Evolutionary conservation across 2,113 vertebrate species (phyloP).

Genomic region (Tylochromis polylepis): DNA sequence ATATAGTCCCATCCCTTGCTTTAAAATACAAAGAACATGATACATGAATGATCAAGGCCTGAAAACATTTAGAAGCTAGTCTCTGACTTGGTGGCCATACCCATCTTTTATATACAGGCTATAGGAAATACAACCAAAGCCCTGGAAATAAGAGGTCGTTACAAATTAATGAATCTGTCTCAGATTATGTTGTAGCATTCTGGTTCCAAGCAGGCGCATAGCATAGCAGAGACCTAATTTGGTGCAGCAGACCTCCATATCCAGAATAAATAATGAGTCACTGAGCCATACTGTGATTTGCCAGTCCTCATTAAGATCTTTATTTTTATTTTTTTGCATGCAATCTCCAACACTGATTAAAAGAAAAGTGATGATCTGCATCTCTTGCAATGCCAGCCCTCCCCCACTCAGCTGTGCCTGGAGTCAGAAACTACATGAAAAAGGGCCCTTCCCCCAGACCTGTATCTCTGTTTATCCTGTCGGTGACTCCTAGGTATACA

Average conservation of each 20-base stretch:
- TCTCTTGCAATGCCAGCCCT: conserved; percentile 16
- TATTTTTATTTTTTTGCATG: conserved; percentile 18
- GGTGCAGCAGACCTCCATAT: conserved; percentile 7
- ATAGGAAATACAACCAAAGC: neutral
- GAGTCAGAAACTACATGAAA: conserved; percentile 39
- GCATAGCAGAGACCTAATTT: neutral
- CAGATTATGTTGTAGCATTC: conserved; percentile 5
- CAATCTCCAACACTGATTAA: conserved; percentile 48
- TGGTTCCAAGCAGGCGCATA: conserved; percentile 10
- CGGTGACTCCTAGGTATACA: neutral
- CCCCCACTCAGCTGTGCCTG: conserved; percentile 30
- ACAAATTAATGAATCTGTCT: conserved; percentile 10
- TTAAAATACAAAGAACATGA: neutral
- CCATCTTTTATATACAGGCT: neutral
- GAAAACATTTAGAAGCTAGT: neutral
- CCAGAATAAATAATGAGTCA: conserved; percentile 16
- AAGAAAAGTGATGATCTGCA: conserved; percentile 39
- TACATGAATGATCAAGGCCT: neutral
- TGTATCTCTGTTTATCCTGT: neutral
- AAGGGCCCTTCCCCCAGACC: conserved; percentile 22
- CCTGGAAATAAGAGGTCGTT: neutral
- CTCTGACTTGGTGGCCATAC: neutral
- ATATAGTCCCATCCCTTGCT: neutral
- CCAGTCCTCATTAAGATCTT: conserved; percentile 48
- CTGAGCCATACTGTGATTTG: conserved; percentile 34